Conservation (phyloP, 1,140 invertebrate species). For the Rhopalosiphum padi region DNA sequence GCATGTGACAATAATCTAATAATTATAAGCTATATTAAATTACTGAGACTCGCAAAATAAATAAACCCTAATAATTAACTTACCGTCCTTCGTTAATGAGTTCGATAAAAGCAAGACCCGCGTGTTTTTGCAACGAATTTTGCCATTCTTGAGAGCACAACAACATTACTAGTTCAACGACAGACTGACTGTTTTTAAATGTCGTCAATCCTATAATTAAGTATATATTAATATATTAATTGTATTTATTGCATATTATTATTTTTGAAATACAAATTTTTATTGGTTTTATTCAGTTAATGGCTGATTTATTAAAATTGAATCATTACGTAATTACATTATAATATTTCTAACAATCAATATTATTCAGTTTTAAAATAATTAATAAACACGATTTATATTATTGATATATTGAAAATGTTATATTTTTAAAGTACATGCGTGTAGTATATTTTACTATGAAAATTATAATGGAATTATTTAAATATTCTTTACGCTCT, state of each 20-base stretch:
- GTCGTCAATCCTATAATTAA: slow-evolving; percentile 82
- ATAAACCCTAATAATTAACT: slow-evolving; percentile 59
- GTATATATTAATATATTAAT: neutral
- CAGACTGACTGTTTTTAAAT: slow-evolving; percentile 95
- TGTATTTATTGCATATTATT: neutral
- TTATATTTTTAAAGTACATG: neutral
- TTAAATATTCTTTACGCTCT: neutral
- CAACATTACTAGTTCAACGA: slow-evolving; percentile 98
- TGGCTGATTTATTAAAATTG: neutral
- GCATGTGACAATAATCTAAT: slow-evolving; percentile 92
- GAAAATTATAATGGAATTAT: neutral
- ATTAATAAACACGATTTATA: neutral
- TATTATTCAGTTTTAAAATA: neutral
- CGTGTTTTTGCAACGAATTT: slow-evolving; percentile 98
- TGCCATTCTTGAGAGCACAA: slow-evolving; percentile 99
- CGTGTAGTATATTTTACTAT: neutral
- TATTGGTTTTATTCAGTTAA: neutral
- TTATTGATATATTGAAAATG: neutral
- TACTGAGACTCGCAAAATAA: neutral
- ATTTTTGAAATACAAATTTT: neutral
- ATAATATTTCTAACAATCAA: neutral
- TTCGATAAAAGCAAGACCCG: slow-evolving; percentile 98
- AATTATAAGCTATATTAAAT: slow-evolving; percentile 57
- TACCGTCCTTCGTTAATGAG: slow-evolving; percentile 96
- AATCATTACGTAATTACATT: neutral